Evolutionary conservation across 1,140 invertebrate genomes (phyloP).

Genomic region (Drosophila elegans): DNA sequence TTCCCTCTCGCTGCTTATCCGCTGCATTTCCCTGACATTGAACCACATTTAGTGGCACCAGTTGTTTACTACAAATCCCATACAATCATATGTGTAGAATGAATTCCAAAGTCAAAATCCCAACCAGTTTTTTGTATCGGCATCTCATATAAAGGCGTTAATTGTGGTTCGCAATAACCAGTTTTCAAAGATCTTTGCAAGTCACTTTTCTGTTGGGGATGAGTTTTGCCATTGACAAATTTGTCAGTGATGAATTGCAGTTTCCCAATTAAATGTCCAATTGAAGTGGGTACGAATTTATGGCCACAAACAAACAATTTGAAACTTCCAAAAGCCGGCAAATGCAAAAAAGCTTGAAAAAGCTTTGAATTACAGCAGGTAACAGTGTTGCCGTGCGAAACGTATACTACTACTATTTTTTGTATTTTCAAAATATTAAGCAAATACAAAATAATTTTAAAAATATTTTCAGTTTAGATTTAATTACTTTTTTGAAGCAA

Average conservation of each 20-base stretch:
- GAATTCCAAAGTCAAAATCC: slow-evolving; percentile 55
- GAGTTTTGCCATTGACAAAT: slow-evolving; percentile 31
- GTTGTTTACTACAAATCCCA: slow-evolving; percentile 33
- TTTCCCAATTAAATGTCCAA: slow-evolving; percentile 31
- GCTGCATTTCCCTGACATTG: slow-evolving; percentile 70
- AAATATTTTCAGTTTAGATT: too few relatives aligned
- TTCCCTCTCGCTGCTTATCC: slow-evolving; percentile 16
- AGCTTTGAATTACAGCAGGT: slow-evolving; percentile 34
- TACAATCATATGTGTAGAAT: slow-evolving; percentile 46
- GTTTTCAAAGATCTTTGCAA: slow-evolving; percentile 34
- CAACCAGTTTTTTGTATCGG: slow-evolving; percentile 49
- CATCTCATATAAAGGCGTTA: slow-evolving; percentile 23
- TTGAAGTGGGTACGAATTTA: slow-evolving; percentile 14
- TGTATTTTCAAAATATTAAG: background rate
- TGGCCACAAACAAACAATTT: slow-evolving; percentile 16
- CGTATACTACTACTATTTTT: slow-evolving; percentile 11
- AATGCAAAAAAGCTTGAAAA: slow-evolving; percentile 13
- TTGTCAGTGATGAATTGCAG: slow-evolving; percentile 43
- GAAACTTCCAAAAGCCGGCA: background rate
- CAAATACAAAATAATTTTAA: background rate
- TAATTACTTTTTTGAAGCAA: too few relatives aligned
- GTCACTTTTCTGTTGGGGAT: slow-evolving; percentile 31
- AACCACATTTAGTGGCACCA: slow-evolving; percentile 59
- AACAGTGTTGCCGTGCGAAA: slow-evolving; percentile 62
- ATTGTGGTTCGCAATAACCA: slow-evolving; percentile 39